Conservation (phyloP, 2,888 invertebrate genomes). For the Cryptocephalus moraei region DNA sequence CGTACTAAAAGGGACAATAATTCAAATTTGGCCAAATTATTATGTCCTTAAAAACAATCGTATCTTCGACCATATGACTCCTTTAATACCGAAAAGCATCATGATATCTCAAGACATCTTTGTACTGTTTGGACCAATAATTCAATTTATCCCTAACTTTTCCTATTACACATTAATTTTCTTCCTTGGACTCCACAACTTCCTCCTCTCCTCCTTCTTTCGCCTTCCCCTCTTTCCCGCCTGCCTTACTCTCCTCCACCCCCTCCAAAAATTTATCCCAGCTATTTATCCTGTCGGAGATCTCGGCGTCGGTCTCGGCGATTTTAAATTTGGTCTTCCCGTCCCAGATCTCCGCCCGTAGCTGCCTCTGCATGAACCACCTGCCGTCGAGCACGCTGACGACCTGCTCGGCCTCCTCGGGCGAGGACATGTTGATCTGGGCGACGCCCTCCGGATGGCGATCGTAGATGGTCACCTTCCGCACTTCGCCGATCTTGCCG, state of each 20-base stretch:
- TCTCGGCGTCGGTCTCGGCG: constrained; percentile 83
- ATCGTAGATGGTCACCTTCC: constrained; percentile 85
- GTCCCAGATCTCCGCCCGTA: constrained; percentile 88
- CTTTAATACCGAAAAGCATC: too few relatives aligned
- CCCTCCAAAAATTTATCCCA: constrained; percentile 81
- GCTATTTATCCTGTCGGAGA: constrained; percentile 66
- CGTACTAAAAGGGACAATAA: too few relatives aligned
- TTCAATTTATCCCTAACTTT: neutral
- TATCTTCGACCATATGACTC: too few relatives aligned
- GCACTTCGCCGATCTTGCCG: constrained; percentile 81
- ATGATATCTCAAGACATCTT: too few relatives aligned
- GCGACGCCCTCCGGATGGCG: constrained; percentile 91
- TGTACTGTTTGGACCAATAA: too few relatives aligned
- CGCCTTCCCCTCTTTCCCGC: too few relatives aligned
- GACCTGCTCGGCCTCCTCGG: constrained; percentile 87
- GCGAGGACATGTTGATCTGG: constrained; percentile 79
- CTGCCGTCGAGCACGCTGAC: constrained; percentile 79
- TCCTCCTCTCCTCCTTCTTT: constrained; percentile 5
- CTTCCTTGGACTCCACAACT: constrained; percentile 2
- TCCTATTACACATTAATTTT: neutral
- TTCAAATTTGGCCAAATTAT: too few relatives aligned
- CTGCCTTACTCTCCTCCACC: constrained; percentile 27
- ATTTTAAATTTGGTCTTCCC: constrained; percentile 82
- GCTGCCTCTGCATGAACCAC: constrained; percentile 78
- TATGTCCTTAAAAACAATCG: too few relatives aligned